Conservation (phyloP, 1,140 invertebrate species). For the Acromyrmex charruanus region DNA sequence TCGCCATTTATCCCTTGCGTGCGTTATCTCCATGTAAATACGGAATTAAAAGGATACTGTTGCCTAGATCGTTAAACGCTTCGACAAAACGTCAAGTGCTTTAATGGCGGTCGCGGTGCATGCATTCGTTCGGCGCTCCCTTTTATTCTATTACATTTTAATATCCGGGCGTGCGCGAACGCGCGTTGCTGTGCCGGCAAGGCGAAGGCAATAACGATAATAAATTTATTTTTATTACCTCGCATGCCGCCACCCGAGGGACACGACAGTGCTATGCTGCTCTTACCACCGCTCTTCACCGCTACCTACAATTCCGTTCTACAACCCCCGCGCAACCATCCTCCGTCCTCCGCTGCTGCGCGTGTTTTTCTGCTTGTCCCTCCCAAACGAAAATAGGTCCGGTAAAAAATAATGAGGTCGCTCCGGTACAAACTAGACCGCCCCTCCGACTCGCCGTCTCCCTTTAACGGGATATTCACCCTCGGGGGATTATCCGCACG, state of each 20-base stretch:
- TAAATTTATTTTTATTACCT: slow-evolving; percentile 81
- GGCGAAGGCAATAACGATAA: slow-evolving; percentile 74
- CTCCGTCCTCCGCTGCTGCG: too few relatives aligned
- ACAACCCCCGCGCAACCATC: not conserved
- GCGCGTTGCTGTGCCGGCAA: slow-evolving; percentile 19
- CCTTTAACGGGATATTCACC: slow-evolving; percentile 65
- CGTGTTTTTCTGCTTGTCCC: slow-evolving; percentile 56
- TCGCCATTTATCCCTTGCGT: not conserved
- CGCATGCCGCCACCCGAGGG: slow-evolving; percentile 54
- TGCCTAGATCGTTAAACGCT: slow-evolving; percentile 39
- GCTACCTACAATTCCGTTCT: slow-evolving; percentile 36
- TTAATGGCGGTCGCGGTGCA: not conserved
- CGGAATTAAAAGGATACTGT: slow-evolving; percentile 27
- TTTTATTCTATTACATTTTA: slow-evolving; percentile 75
- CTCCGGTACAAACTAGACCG: slow-evolving; percentile 48
- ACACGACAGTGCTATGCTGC: slow-evolving; percentile 42
- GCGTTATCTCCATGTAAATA: slow-evolving; percentile 8
- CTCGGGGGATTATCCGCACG: slow-evolving; percentile 80
- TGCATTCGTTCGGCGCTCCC: slow-evolving; percentile 47
- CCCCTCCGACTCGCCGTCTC: slow-evolving; percentile 35
- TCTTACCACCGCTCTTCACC: slow-evolving; percentile 46
- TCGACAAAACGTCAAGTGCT: slow-evolving; percentile 42
- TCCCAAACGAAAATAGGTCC: slow-evolving; percentile 70
- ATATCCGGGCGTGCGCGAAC: slow-evolving; percentile 60
- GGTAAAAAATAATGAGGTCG: slow-evolving; percentile 80